Evolutionary conservation across 2,888 invertebrate species (phyloP), one percentile per base, ranked within the genome.

Genomic region (Drosophila limbata): DNA sequence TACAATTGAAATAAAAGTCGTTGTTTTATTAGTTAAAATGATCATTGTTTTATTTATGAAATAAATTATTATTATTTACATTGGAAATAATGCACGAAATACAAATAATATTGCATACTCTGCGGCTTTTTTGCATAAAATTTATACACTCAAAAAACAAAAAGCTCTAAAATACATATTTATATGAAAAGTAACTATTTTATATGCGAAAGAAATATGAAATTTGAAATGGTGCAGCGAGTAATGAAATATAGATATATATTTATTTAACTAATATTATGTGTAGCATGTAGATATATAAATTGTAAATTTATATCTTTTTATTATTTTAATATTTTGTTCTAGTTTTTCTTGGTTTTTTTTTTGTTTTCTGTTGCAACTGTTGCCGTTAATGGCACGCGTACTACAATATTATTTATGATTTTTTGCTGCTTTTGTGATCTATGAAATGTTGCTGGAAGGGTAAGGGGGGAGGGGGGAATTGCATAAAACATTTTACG

Each of bases 61-160:
- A 84, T 84, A 84, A 88, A 88, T 84, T 88, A 84, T 88, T 84
- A 88, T 84, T 84, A 84, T 84, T 88, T 84, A 84, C 84, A 84
- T 84, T 88, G 84, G 79, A 88, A 81, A 87, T 88, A 88, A 88
- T 88, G 89, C 84, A 81, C 71, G 68, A 87, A 84, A 79, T 87
- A 88, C 82, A 84, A 87, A 87, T 87, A 84, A 84, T 83, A 88
- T 88, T 83, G 83, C 86, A 80, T 77, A 88, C 73, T 69, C 53
- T 55, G 81, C 78, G 83, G 62, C 63, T 69, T 61, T 63, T 64
- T 76, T 65, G 57, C 56, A 79, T 69, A 56, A 61, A 61, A 60
- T 75, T 69, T 87, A 69, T 69, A 70, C 85, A 82, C 71, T 72
- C 76, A 72, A 87, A 85, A 79, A 84, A n/a, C n/a, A 84, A 86